Percentiles rank a stretch among this genome's conserved stretches.
These are phyloP conservation scores for Drosophila sproati DNA, from an alignment of 1,140 invertebrate genomes.

Conservation along the genomic window DNA sequence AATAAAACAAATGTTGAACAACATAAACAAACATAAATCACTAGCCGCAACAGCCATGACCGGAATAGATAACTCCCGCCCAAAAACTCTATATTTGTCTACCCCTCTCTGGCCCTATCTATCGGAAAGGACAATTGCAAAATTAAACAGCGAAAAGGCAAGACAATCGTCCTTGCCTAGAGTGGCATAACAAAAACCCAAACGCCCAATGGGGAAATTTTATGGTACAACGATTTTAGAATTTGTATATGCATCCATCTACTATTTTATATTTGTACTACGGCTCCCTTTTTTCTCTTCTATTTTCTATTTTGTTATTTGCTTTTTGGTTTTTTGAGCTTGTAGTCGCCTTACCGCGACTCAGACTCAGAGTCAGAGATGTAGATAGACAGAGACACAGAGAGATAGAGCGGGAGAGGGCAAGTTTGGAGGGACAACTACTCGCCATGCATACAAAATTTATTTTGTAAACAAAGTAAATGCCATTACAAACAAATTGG, in stretches of 20 bases:
- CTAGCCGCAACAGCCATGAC: slow-evolving; percentile 65
- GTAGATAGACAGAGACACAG: neutral
- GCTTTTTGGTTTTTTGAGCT: slow-evolving; percentile 3
- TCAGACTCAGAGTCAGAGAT: neutral
- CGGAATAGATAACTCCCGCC: slow-evolving; percentile 65
- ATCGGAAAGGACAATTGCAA: slow-evolving; percentile 77
- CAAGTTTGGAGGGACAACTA: slow-evolving; percentile 48
- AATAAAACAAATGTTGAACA: slow-evolving; percentile 75
- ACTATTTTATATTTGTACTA: slow-evolving; percentile 54
- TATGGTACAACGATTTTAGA: slow-evolving; percentile 80
- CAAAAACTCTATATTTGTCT: neutral
- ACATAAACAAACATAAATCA: slow-evolving; percentile 74
- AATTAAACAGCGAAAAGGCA: slow-evolving; percentile 80
- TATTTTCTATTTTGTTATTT: slow-evolving; percentile 18
- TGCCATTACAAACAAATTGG: slow-evolving; percentile 83
- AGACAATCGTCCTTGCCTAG: slow-evolving; percentile 51
- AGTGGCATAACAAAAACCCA: slow-evolving; percentile 49
- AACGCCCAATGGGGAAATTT: slow-evolving; percentile 78
- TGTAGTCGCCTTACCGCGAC: slow-evolving; percentile 29
- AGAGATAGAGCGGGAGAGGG: neutral
- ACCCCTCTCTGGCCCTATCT: neutral
- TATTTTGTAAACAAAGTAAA: slow-evolving; percentile 83
- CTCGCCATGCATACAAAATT: slow-evolving; percentile 82
- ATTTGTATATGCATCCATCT: slow-evolving; percentile 49
- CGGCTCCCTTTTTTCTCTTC: slow-evolving; percentile 27